phyloP scores from a whole-genome alignment of 2,888 invertebrate species.

The Ditula angustiorana region DNA sequence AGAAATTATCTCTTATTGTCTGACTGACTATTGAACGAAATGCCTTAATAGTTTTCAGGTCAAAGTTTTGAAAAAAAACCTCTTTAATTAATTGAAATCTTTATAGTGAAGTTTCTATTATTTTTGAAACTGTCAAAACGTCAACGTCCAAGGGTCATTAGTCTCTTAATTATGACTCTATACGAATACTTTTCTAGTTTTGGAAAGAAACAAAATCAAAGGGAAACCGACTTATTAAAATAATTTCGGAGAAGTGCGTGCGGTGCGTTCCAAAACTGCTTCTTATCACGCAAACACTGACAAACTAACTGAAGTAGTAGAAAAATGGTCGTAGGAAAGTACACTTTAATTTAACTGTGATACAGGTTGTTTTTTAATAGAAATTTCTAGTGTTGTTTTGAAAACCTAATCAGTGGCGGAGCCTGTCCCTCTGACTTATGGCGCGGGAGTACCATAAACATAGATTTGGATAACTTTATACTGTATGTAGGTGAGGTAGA shows the following conservation, averaged over 20 bases:
- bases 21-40: too few species aligned
- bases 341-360: constrained; percentile 45
- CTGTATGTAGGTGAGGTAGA: constrained; percentile 58
- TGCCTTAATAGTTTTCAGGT: too few species aligned
- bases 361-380: constrained; percentile 42
- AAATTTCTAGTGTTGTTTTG: constrained; percentile 40
- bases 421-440: constrained; percentile 73
- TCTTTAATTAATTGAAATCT: too few species aligned
- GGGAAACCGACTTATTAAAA: constrained; percentile 82
- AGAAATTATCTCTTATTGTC: too few species aligned
- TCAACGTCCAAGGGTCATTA: constrained; percentile 15
- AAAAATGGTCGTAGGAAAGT: constrained; percentile 45
- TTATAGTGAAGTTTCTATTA: neutral
- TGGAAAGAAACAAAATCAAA: constrained; percentile 64
- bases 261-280: constrained; percentile 71
- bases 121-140: constrained; percentile 7
- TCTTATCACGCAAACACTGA: constrained; percentile 67
- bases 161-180: constrained; percentile 26
- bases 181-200: constrained; percentile 41
- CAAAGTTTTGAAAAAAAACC: too few species aligned
- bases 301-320: constrained; percentile 55
- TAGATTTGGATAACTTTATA: constrained; percentile 61
- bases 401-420: constrained; percentile 74
- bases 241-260: constrained; percentile 82
- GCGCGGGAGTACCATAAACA: constrained; percentile 65